Evolutionary conservation across 1,140 invertebrate genomes (phyloP), one percentile per base, ranked within the genome.

Genomic region (Anastrepha obliqua): DNA sequence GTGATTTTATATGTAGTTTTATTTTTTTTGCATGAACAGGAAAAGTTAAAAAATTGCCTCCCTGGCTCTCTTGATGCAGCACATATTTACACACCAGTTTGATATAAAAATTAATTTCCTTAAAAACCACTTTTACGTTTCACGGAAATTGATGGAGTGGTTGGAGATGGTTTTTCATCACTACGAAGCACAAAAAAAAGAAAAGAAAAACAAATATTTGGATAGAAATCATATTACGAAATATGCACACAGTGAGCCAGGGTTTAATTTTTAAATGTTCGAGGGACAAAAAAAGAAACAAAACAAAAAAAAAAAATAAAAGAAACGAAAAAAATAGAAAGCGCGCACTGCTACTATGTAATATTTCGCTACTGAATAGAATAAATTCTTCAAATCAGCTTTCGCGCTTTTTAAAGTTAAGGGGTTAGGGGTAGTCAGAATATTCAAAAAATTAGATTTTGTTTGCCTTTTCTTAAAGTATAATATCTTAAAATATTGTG

Each of bases 81-180:
- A 51, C 74, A 55, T 81, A 81, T 20, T 47, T 81, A 81, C 74
- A 29, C 7, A 55, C 44, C 47, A 11, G 9, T 17, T 55, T 55
- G 11, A 29, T 55, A 81, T 55, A 2, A n/a, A 51, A 81, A 81
- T 55, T 81, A 81, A 81, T 81, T 81, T 81, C 47, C 47, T 55
- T 58, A 55, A 81, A 81, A 58, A n/a, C 42, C 47, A 58, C 2
- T 81, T 81, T 81, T 20, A 6, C 51, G 9, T 17, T 29, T 29
- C 74, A 81, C 29, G 74, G 74, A 81, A 81, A 81, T 81, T 51
- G n/a, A 8, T 9, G 17, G 20, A 67, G 2, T 67, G 64, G 29
- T 20, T 81, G 74, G n/a, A 42, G 70, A n/a, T 55, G 20, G 44
- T 42, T 81, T 81, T 58, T 81, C 47, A 81, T 9, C 47, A 13